Evolutionary conservation across 2,888 invertebrate genomes (phyloP).

Genomic region (Oscheius myriophilus): DNA sequence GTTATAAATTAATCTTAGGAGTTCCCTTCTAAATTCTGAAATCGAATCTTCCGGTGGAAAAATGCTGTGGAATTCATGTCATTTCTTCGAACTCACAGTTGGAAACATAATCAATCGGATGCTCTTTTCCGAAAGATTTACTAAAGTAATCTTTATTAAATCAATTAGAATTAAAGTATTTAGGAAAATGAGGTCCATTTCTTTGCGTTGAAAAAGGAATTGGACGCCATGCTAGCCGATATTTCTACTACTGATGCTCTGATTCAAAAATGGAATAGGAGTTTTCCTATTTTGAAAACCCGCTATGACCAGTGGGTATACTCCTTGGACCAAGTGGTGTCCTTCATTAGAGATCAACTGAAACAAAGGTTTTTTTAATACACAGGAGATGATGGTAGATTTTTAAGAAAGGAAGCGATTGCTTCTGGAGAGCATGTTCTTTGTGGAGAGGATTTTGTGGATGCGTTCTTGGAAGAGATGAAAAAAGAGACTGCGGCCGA

Average conservation of each 20-base stretch:
- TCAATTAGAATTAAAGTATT: background rate
- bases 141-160: conserved; percentile 35
- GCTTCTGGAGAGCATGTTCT: conserved; percentile 34
- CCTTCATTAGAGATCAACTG: conserved; percentile 16
- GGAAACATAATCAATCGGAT: conserved; percentile 50
- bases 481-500: conserved; percentile 31
- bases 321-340: background rate
- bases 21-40: conserved; percentile 8
- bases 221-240: conserved; percentile 19
- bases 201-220: conserved; percentile 16
- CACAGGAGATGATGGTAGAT: background rate
- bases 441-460: conserved; percentile 42
- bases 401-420: conserved; percentile 36
- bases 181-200: conserved; percentile 26
- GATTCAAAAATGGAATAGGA: conserved; percentile 9
- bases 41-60: background rate
- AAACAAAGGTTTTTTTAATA: no score
- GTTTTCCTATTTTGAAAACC: conserved; percentile 4
- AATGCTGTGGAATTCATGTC: conserved; percentile 14
- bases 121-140: conserved; percentile 43
- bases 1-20: conserved; percentile 1
- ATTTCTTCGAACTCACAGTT: conserved; percentile 40
- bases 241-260: conserved; percentile 4
- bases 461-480: conserved; percentile 43
- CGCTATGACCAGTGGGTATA: conserved; percentile 1